Evolutionary conservation across 2,888 invertebrate species (phyloP).

Genomic region (Epirrhoe alternata): DNA sequence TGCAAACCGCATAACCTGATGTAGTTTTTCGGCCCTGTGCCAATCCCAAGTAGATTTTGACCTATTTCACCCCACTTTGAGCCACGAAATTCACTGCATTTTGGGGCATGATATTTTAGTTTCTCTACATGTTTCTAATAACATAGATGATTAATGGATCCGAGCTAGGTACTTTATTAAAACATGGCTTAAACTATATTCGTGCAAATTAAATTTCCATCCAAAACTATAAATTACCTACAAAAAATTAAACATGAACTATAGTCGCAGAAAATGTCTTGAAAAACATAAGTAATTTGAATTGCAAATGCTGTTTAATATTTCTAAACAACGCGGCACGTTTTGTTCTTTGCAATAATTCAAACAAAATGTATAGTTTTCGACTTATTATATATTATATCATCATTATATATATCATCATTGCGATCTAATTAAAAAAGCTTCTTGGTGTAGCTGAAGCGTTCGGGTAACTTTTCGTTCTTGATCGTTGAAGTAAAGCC

Average conservation of each 20-base stretch:
- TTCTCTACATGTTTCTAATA: neutral
- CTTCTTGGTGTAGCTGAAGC: too few relatives aligned
- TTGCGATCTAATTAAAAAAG: too few relatives aligned
- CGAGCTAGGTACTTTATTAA: neutral
- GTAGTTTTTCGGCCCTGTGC: conserved; percentile 26
- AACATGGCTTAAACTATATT: neutral
- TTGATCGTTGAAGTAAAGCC: too few relatives aligned
- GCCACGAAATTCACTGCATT: conserved; percentile 1
- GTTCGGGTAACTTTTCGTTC: too few relatives aligned
- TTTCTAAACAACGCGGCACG: conserved; percentile 11
- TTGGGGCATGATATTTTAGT: conserved; percentile 9
- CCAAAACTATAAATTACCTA: conserved; percentile 10
- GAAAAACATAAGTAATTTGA: conserved; percentile 19
- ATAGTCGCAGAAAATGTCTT: neutral
- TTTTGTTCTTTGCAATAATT: conserved; percentile 5
- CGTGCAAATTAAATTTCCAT: neutral
- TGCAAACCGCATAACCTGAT: conserved; percentile 19
- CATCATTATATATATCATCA: too few relatives aligned
- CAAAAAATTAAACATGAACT: neutral
- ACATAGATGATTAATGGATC: neutral
- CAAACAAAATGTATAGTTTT: neutral
- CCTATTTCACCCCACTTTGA: conserved; percentile 20
- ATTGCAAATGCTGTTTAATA: conserved; percentile 14
- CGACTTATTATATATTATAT: neutral
- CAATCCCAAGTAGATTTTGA: conserved; percentile 24